Evolutionary conservation across 2,797 vertebrate species (phyloP).

Genomic region (Calcarius lapponicus): DNA sequence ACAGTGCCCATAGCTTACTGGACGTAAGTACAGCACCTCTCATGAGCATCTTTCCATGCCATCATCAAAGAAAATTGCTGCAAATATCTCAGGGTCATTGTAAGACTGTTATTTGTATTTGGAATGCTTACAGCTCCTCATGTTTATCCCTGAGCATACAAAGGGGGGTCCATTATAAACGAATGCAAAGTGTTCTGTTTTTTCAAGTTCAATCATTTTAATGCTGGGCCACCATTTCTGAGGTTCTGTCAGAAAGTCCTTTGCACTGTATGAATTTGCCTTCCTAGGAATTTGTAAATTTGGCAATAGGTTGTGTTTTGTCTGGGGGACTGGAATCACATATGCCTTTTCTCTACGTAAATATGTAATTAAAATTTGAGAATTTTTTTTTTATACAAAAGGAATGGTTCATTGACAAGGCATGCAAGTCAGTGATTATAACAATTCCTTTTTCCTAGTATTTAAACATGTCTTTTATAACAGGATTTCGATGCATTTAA

Average conservation of each 20-base stretch:
- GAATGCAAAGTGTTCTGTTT: background rate
- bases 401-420: background rate
- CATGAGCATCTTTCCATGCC: conserved; percentile 37
- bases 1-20: conserved; percentile 87
- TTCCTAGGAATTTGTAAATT: background rate
- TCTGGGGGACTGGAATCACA: background rate
- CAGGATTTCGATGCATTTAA: background rate
- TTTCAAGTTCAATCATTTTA: background rate
- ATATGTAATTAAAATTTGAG: background rate
- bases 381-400: background rate
- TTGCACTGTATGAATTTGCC: background rate
- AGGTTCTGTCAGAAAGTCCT: background rate
- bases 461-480: background rate
- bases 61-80: background rate
- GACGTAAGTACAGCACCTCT: conserved; percentile 84
- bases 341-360: background rate
- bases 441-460: background rate
- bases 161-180: background rate
- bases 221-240: background rate
- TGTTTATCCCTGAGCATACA: background rate
- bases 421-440: background rate
- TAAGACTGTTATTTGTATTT: background rate
- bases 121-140: background rate
- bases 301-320: background rate
- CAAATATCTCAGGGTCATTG: background rate